These are phyloP conservation scores for Brachionichthys hirsutus DNA, from an alignment of 2,113 vertebrate species.

Conservation along the genomic window DNA sequence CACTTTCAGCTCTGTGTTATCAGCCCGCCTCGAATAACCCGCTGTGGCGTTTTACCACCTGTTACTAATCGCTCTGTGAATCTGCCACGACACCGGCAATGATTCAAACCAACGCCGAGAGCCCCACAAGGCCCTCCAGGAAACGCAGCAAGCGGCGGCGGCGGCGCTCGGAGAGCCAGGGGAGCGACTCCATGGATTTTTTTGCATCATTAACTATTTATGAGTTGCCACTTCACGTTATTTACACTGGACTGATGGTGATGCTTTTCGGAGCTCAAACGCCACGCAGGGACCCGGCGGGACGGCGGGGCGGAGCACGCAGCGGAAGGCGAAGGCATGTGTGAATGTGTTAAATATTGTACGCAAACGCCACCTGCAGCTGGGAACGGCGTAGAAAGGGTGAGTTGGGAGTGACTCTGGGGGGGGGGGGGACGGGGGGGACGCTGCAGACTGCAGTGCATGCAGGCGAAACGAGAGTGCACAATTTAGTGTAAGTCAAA, in stretches of 20 bases:
- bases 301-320: conserved; percentile 27
- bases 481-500: conserved; percentile 63
- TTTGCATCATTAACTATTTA: conserved; percentile 89
- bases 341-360: conserved; percentile 81
- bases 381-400: conserved; percentile 63
- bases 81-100: conserved; percentile 56
- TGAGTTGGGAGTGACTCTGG: conserved; percentile 32
- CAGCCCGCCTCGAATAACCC: conserved; percentile 58
- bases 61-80: conserved; percentile 75
- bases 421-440: neutral
- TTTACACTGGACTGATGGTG: conserved; percentile 87
- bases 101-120: conserved; percentile 68
- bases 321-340: conserved; percentile 70
- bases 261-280: conserved; percentile 81
- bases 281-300: conserved; percentile 71
- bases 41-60: conserved; percentile 74
- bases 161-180: conserved; percentile 43
- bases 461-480: conserved; percentile 33
- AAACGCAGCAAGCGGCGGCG: conserved; percentile 46
- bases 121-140: conserved; percentile 66
- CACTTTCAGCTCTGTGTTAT: conserved; percentile 58
- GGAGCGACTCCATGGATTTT: conserved; percentile 81
- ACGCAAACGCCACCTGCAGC: conserved; percentile 84
- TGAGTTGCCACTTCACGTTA: conserved; percentile 91
- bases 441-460: conserved; percentile 38